These are phyloP conservation scores for Brachionus rubens DNA, from an alignment of 1,140 invertebrate genomes.

Conservation along the genomic window DNA sequence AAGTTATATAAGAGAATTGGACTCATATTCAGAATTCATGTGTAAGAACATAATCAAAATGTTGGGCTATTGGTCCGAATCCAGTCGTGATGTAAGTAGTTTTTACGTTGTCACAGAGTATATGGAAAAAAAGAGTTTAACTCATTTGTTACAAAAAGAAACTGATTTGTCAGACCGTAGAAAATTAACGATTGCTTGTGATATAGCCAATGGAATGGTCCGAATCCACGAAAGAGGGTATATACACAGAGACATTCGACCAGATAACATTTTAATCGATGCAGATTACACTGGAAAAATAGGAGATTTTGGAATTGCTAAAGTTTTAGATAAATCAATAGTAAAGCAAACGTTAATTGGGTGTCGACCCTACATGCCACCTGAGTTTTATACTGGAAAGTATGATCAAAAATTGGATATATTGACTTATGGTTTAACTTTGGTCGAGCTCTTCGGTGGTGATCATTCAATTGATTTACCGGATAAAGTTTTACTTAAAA, in stretches of 20 bases:
- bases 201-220: background rate
- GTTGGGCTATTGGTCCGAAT: background rate
- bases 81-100: too few relatives aligned
- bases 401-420: too few relatives aligned
- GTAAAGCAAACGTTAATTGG: background rate
- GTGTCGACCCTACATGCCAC: background rate
- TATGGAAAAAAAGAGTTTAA: background rate
- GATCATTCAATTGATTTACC: too few relatives aligned
- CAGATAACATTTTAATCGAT: slow-evolving; percentile 2
- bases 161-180: background rate
- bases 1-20: slow-evolving; percentile 26
- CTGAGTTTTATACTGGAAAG: slow-evolving; percentile 21
- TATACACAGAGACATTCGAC: background rate
- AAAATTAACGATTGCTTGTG: background rate
- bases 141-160: background rate
- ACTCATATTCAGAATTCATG: background rate
- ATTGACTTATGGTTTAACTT: too few relatives aligned
- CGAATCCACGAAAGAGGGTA: background rate
- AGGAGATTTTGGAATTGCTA: background rate
- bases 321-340: background rate
- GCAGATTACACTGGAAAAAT: slow-evolving; percentile 14
- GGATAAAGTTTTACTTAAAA: too few relatives aligned
- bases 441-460: too few relatives aligned
- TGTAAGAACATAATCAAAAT: background rate
- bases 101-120: background rate